A percentile compares a stretch with the other conserved stretches of the same genome.
phyloP scores from a whole-genome alignment of 2,888 invertebrate species.

The Tinea trinotella region DNA sequence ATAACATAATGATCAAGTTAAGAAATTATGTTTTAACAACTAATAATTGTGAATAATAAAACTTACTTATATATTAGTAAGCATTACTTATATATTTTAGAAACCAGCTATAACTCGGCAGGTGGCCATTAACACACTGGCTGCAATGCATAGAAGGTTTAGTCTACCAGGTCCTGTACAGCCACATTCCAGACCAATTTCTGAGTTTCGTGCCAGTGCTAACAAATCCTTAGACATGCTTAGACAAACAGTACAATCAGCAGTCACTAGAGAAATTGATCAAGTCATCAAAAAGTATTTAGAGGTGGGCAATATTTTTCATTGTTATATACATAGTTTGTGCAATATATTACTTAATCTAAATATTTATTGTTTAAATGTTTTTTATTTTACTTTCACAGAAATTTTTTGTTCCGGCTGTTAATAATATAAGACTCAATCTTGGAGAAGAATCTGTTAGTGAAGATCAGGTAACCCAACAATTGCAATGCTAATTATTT shows the following conservation, averaged over 20 bases:
- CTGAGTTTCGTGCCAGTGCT: conserved; percentile 74
- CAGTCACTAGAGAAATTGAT: conserved; percentile 84
- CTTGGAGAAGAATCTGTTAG: conserved; percentile 81
- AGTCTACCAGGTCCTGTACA: conserved; percentile 71
- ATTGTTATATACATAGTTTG: not conserved
- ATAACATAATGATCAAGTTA: too few species aligned
- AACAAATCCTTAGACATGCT: conserved; percentile 82
- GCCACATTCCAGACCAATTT: conserved; percentile 63
- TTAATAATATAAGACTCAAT: conserved; percentile 82
- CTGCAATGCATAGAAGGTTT: conserved; percentile 72
- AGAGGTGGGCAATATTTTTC: conserved; percentile 52
- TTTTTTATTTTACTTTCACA: conserved; percentile 46
- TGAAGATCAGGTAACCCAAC: conserved; percentile 83
- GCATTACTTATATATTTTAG: conserved; percentile 48
- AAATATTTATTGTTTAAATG: conserved; percentile 7
- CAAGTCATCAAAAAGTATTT: conserved; percentile 83
- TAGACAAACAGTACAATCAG: conserved; percentile 81
- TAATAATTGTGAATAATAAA: too few species aligned
- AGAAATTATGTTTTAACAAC: too few species aligned
- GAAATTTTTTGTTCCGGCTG: conserved; percentile 86
- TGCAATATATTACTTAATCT: not conserved
- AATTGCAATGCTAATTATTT: too few species aligned
- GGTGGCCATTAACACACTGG: conserved; percentile 80
- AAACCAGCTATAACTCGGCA: conserved; percentile 71
- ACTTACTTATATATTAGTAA: too few species aligned